Evolutionary conservation across 2,888 invertebrate species (phyloP), one percentile per base, ranked within the genome.

Genomic region (Zaprionus lineosus): DNA sequence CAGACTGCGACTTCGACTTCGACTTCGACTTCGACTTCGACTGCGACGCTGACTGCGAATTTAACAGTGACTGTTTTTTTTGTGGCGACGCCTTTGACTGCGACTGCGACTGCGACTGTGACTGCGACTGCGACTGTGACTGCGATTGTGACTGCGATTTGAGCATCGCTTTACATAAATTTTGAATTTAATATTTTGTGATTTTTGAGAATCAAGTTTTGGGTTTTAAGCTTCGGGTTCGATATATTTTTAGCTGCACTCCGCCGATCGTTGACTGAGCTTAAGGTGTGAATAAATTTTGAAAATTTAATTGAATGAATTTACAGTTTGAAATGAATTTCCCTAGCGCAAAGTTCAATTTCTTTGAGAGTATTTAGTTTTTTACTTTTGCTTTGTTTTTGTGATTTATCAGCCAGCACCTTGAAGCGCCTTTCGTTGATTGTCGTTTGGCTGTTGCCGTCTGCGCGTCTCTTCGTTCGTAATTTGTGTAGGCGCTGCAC

Each of bases 401-500:
- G n/a, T n/a, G n/a, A n/a, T 9, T 43, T 40, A 18, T 21, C 48
- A 21, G 41, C 11, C 16, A 33, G 37, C 9, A 16, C 21, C 56
- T 60, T 34, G 36, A 39, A 24, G 16, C 39, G 11, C 9, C 36
- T 41, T 48, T 41, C 31, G 15, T 55, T 31, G 36, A 28, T 33
- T 56, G 34, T n/a, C 41, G n/a, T 24, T 5, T 18, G 18, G 11
- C 12, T 31, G 29, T 43, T 58, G 37, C 41, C 40, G 48, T 52
- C 29, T 46, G 31, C 18, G 11, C 29, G 50, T 46, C 7, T 34
- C 29, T 21, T 40, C 44, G 40, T 53, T 63, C 34, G 14, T 28
- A 36, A 34, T 31, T 69, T 78, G 74, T 61, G 81, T 81, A 79
- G 75, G 77, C 75, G 64, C 74, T 81, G 81, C 75, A 76, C 81